These are phyloP conservation scores for Mayetiola destructor DNA, from an alignment of 2,888 invertebrate genomes.

Conservation along the genomic window DNA sequence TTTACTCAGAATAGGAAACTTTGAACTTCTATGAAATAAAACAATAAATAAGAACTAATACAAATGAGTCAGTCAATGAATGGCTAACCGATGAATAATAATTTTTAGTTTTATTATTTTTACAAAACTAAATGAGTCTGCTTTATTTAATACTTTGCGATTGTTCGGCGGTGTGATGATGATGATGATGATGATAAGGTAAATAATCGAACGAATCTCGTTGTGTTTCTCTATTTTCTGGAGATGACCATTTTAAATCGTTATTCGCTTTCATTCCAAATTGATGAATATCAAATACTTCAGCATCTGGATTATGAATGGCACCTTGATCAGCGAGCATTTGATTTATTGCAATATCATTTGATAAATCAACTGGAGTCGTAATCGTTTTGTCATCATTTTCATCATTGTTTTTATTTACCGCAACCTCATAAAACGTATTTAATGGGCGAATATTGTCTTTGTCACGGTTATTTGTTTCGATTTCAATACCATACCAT, in stretches of 20 bases:
- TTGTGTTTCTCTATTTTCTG: background rate
- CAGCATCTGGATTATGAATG: constrained; percentile 32
- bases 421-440: constrained; percentile 7
- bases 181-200: constrained; percentile 2
- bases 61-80: too few species aligned
- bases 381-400: constrained; percentile 27
- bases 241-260: too few species aligned
- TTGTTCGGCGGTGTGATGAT: background rate
- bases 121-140: background rate
- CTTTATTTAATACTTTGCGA: background rate
- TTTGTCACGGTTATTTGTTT: background rate
- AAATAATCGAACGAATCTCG: background rate
- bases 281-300: constrained; percentile 25
- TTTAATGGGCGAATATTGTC: too few species aligned
- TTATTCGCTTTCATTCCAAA: background rate
- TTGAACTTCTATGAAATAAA: too few species aligned
- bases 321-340: constrained; percentile 28
- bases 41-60: too few species aligned
- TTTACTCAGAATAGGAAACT: too few species aligned
- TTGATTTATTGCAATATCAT: constrained; percentile 34
- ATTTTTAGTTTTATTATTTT: too few species aligned
- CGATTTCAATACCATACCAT: background rate
- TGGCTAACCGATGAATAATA: too few species aligned
- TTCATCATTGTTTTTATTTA: constrained; percentile 15
- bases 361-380: constrained; percentile 31